Percentiles rank a stretch among this genome's conserved stretches.
Conservation (phyloP, 2,797 vertebrate genomes). For the Anguilla obscura region DNA sequence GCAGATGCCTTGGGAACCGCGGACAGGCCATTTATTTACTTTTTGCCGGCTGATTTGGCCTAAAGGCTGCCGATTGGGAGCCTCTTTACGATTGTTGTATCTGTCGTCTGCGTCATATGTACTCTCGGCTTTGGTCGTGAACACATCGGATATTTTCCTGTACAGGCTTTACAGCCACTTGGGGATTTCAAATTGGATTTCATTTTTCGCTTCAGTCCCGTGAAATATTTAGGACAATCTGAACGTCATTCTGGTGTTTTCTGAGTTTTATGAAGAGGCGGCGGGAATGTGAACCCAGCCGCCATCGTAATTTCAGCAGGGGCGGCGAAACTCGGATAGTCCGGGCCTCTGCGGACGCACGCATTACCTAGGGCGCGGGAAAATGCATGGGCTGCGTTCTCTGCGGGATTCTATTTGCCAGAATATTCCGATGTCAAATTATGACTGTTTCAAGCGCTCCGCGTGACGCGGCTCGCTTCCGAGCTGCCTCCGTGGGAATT, state of each 20-base stretch:
- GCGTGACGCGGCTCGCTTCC: background rate
- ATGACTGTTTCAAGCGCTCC: background rate
- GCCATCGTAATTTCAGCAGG: background rate
- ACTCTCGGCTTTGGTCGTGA: background rate
- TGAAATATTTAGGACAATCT: background rate
- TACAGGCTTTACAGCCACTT: background rate
- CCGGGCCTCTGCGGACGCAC: background rate
- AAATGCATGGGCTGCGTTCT: background rate
- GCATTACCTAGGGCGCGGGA: background rate
- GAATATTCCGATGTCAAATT: background rate
- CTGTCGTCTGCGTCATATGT: background rate
- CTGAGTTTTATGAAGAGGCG: background rate
- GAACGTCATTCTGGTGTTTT: background rate
- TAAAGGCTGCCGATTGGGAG: background rate
- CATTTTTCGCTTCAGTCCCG: background rate
- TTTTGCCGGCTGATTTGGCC: background rate
- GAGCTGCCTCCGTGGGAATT: slow-evolving; percentile 2
- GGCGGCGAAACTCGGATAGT: background rate
- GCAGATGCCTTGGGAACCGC: background rate
- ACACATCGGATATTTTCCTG: background rate
- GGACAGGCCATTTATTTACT: background rate
- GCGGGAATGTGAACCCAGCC: background rate
- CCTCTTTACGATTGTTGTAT: background rate
- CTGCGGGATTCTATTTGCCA: background rate
- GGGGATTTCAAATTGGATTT: background rate